Conservation (phyloP, 2,797 vertebrate genomes). For the Acanthiza pusilla region DNA sequence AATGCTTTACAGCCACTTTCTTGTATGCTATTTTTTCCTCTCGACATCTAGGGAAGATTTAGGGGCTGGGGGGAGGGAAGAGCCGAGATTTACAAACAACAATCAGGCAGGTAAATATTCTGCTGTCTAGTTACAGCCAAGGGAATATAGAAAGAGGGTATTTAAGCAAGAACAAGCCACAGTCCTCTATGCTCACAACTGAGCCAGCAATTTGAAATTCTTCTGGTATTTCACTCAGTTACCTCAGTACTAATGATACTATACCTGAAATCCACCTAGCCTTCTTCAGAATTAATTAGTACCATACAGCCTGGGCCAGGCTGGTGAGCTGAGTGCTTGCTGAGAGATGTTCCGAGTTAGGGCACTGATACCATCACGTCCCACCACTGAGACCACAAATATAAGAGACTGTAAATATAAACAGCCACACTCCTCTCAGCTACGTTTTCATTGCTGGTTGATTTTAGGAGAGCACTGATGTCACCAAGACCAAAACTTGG, state of each 20-base stretch:
- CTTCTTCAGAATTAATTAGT: not conserved
- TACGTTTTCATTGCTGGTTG: not conserved
- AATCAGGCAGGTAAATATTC: slow-evolving; percentile 51
- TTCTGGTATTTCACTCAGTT: not conserved
- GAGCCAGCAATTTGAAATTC: not conserved
- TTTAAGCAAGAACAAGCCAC: slow-evolving; percentile 19
- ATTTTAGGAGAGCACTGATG: not conserved
- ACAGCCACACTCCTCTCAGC: not conserved
- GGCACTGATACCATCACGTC: not conserved
- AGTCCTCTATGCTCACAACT: not conserved
- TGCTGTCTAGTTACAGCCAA: not conserved
- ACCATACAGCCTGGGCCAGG: accelerated
- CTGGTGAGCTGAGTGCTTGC: not conserved
- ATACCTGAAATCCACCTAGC: not conserved
- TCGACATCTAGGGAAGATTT: not conserved
- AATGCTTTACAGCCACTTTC: slow-evolving; percentile 41
- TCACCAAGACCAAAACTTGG: not conserved
- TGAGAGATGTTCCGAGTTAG: not conserved
- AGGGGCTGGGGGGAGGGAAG: not conserved
- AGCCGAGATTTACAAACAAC: slow-evolving; percentile 47
- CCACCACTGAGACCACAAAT: not conserved
- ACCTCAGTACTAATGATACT: not conserved
- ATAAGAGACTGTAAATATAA: not conserved
- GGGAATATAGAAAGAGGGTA: not conserved
- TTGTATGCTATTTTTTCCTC: slow-evolving; percentile 2